Conservation (phyloP, 53 echinoderm and acorn worm species). For the Zoroaster sp. region DNA sequence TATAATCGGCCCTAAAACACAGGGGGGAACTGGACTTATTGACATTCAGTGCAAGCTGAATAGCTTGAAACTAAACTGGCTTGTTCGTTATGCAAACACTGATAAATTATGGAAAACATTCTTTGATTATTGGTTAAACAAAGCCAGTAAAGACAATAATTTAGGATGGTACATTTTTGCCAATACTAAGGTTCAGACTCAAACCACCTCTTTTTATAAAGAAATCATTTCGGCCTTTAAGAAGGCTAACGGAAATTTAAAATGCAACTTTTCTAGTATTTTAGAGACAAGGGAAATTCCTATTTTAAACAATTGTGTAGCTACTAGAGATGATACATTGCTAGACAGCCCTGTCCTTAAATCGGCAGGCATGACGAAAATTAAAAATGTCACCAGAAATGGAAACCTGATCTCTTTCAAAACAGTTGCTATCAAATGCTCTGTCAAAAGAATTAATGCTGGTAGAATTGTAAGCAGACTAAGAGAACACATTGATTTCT, state of each 20-base stretch:
- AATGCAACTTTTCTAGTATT: not conserved
- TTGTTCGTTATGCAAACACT: not conserved
- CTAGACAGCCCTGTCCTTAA: not conserved
- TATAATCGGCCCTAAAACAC: not conserved
- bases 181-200: not conserved
- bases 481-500: too few relatives aligned
- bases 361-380: not conserved
- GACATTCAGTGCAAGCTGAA: not conserved
- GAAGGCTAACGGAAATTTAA: not conserved
- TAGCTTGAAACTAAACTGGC: not conserved
- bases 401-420: too few relatives aligned
- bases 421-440: too few relatives aligned
- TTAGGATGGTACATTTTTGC: conserved; percentile 11
- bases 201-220: not conserved
- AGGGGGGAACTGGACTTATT: not conserved
- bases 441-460: too few relatives aligned
- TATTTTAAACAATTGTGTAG: too few relatives aligned
- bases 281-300: not conserved
- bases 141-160: not conserved
- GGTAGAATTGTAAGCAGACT: too few relatives aligned
- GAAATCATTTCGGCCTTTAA: not conserved
- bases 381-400: too few relatives aligned
- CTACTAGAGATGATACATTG: not conserved
- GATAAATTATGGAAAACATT: not conserved
- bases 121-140: conserved; percentile 1